Base-by-base conservation (phyloP, 2,113 vertebrate species). In the Perca flavescens region DNA sequence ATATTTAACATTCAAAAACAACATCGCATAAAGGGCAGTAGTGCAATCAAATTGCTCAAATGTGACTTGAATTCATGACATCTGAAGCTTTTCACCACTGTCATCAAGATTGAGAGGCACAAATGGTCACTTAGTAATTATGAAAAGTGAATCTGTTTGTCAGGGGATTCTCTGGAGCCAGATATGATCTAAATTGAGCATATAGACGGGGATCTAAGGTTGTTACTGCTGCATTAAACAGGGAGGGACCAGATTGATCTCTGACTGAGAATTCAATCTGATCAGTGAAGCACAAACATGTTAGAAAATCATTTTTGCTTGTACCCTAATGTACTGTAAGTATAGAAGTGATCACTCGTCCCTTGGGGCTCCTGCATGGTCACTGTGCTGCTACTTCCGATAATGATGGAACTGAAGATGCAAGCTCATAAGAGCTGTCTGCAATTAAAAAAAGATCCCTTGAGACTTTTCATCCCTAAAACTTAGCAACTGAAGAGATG, bases 381-480 rank as follows among this genome's bases (percentile, higher is more conserved):
- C 62, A 62, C 58, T 47, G 5, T 60, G 64, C 43, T 56, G 22
- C 53, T n/a, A 46, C 64, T 73, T 74, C 13, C 64, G 52, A 73
- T 70, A 53, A 70, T 74, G 54, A 22, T 56, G 40, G 40, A 22
- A 66, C 62, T 17, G 53, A 77, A 68, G 60, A 79, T 52, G 28
- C 5, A 22, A 54, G 34, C 57, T 69, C 21, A 25, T 54, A 63
- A 77, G 49, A 79, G 68, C 74, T 46, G 5, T 63, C 43, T 34
- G 74, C 73, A 58, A 34, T 88, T 22, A 60, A 25, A 53, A 40
- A 28, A 67, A 53, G 10, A 8, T 74, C 31, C 63, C 65, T 47
- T 21, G 61, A 80, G 57, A 50, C 60, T 57, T 79, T 40, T 71
- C 50, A 46, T 66, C 80, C 66, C 21, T 81, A 50, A 84, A 79